Conservation (phyloP, 2,888 invertebrate genomes). For the Dioctria rufipes region DNA sequence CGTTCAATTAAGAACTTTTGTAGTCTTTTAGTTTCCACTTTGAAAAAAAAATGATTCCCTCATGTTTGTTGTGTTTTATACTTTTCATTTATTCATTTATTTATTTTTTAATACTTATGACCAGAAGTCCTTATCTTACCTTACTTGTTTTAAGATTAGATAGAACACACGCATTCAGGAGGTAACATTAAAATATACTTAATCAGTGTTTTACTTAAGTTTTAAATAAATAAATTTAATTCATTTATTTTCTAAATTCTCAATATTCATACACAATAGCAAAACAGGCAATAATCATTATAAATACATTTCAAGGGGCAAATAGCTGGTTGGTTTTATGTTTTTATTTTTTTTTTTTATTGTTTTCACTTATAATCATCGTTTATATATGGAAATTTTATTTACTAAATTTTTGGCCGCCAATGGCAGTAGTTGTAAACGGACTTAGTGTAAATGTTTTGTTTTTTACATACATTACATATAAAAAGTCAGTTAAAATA, state of each 20-base stretch:
- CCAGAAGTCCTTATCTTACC: background rate
- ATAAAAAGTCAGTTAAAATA: constrained; percentile 11
- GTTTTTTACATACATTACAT: constrained; percentile 12
- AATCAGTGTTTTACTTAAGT: background rate
- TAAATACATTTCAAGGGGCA: background rate
- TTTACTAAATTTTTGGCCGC: too few relatives aligned
- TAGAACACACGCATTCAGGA: constrained; percentile 7
- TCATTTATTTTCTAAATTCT: constrained; percentile 40
- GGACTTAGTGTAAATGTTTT: background rate
- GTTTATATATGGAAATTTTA: too few relatives aligned
- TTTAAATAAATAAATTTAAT: constrained; percentile 44
- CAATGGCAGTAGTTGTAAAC: background rate
- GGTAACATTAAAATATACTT: constrained; percentile 21
- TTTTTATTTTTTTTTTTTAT: background rate
- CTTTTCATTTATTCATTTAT: background rate
- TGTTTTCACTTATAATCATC: background rate
- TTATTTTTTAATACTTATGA: too few relatives aligned
- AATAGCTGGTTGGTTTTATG: background rate
- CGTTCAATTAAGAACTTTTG: constrained; percentile 36
- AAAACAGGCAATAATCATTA: constrained; percentile 41
- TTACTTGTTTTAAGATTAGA: too few relatives aligned
- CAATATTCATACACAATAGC: constrained; percentile 30
- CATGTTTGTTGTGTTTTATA: background rate
- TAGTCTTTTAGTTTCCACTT: constrained; percentile 35
- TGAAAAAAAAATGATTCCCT: background rate